Evolutionary conservation across 2,797 vertebrate species (phyloP).

Genomic region (Chromobotia macracanthus): DNA sequence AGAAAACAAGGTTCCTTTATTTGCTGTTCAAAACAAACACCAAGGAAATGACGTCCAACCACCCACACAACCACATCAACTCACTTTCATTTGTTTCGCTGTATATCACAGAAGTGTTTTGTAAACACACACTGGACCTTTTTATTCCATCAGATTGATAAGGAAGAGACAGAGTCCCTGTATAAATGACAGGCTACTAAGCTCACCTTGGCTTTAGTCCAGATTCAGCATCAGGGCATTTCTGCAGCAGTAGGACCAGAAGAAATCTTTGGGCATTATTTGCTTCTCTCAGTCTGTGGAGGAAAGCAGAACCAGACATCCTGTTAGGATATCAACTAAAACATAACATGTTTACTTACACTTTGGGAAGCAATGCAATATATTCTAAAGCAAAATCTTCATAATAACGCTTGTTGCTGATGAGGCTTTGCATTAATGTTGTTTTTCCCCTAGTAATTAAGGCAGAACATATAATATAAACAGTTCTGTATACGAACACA

Average conservation of each 20-base stretch:
- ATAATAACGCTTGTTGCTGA: not conserved
- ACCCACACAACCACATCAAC: conserved; percentile 56
- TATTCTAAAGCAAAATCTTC: not conserved
- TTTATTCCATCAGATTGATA: not conserved
- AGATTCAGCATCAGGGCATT: conserved; percentile 81
- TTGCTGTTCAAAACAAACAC: conserved; percentile 28
- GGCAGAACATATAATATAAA: not conserved
- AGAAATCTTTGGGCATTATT: conserved; percentile 76
- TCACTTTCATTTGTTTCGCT: conserved; percentile 51
- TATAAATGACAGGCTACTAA: conserved; percentile 1
- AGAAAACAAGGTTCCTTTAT: conserved; percentile 48
- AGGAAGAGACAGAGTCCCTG: conserved; percentile 1
- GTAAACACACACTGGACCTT: conserved; percentile 5
- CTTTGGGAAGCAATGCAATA: not conserved
- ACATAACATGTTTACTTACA: not conserved
- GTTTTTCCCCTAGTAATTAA: not conserved
- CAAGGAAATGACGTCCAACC: conserved; percentile 56
- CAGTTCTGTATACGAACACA: not conserved
- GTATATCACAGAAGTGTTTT: not conserved
- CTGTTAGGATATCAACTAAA: conserved; percentile 12
- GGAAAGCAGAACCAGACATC: conserved; percentile 13
- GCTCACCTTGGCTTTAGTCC: conserved; percentile 81
- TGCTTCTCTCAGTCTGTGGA: conserved; percentile 69
- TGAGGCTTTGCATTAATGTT: not conserved
- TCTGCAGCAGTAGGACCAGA: conserved; percentile 71